These are phyloP conservation scores for Drosophila virilis DNA, from an alignment of 1,140 invertebrate genomes.

Conservation along the genomic window DNA sequence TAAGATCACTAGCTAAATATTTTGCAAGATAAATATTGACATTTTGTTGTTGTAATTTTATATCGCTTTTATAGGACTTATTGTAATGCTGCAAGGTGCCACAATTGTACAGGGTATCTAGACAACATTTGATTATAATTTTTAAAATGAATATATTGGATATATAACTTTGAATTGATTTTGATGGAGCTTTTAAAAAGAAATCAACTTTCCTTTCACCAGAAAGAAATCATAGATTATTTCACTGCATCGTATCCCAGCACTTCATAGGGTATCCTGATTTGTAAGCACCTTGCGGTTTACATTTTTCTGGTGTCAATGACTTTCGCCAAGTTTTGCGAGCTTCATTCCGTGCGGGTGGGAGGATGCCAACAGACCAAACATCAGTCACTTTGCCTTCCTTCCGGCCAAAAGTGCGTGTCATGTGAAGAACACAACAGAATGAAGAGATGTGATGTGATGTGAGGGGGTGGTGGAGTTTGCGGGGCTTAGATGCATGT, in stretches of 20 bases:
- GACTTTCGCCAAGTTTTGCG: slow-evolving; percentile 31
- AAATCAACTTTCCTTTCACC: no score
- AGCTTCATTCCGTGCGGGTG: not conserved
- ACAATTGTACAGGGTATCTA: no score
- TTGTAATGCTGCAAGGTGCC: no score
- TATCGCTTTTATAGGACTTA: no score
- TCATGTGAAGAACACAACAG: slow-evolving; percentile 47
- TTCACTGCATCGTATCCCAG: not conserved
- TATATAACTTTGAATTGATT: not conserved
- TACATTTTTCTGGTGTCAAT: slow-evolving; percentile 24
- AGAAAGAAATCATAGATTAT: not conserved
- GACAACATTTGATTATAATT: no score
- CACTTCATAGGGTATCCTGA: not conserved
- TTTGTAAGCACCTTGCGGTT: not conserved
- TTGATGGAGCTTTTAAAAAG: not conserved
- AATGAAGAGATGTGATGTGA: slow-evolving; percentile 3
- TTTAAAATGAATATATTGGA: no score
- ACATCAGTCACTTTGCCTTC: slow-evolving; percentile 44
- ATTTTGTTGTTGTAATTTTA: no score
- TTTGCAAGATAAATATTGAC: no score
- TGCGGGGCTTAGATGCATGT: slow-evolving; percentile 57
- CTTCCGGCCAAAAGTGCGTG: slow-evolving; percentile 59
- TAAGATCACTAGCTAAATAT: no score
- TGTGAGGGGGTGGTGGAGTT: not conserved
- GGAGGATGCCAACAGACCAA: slow-evolving; percentile 13